These are phyloP conservation scores for Apamea monoglypha DNA, from an alignment of 2,888 invertebrate genomes.

Conservation along the genomic window DNA sequence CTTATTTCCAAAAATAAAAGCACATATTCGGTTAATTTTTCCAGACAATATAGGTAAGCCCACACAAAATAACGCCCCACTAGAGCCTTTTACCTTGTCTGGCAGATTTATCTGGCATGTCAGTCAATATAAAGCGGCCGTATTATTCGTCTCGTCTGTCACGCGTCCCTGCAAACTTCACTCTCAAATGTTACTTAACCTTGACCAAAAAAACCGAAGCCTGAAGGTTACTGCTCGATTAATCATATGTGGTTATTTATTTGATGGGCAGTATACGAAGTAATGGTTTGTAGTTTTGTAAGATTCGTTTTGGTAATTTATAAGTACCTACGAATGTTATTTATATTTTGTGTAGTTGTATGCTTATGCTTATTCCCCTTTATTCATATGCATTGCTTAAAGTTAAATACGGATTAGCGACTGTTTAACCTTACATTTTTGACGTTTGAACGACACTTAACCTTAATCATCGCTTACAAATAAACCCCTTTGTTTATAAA, in stretches of 20 bases:
- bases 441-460: too few species aligned
- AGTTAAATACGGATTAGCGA: too few species aligned
- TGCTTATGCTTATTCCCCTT: not conserved
- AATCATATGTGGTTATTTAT: slow-evolving; percentile 53
- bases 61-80: slow-evolving; percentile 39
- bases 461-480: too few species aligned
- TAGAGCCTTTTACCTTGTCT: slow-evolving; percentile 45
- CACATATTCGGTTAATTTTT: slow-evolving; percentile 28
- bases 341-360: slow-evolving; percentile 1
- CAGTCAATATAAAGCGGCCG: slow-evolving; percentile 57
- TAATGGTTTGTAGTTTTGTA: slow-evolving; percentile 19
- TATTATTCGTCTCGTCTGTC: slow-evolving; percentile 59
- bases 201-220: slow-evolving; percentile 47
- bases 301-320: slow-evolving; percentile 23
- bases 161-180: slow-evolving; percentile 40
- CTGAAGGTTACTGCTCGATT: slow-evolving; percentile 58
- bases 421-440: too few species aligned
- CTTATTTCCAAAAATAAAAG: slow-evolving; percentile 28
- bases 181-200: slow-evolving; percentile 51
- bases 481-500: too few species aligned
- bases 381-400: too few species aligned
- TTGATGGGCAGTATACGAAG: slow-evolving; percentile 29
- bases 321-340: not conserved
- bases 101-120: slow-evolving; percentile 56
- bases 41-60: slow-evolving; percentile 32